These are phyloP conservation scores for Dendrocincla fuliginosa DNA, from an alignment of 2,797 vertebrate genomes.

Conservation along the genomic window DNA sequence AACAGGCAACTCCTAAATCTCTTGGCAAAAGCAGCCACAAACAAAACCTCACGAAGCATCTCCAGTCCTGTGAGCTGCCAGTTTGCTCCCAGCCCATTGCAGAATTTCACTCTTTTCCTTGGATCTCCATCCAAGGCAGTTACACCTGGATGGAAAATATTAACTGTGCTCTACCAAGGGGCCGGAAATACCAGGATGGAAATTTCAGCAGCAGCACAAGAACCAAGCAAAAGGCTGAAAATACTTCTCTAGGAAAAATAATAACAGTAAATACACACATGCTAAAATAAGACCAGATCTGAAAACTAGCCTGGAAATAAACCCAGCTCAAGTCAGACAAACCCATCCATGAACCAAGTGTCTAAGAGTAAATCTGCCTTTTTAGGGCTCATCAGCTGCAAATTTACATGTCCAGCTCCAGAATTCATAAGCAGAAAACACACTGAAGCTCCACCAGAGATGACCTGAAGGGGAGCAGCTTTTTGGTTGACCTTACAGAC, in stretches of 20 bases:
- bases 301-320: background rate
- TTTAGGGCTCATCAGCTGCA: background rate
- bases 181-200: background rate
- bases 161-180: background rate
- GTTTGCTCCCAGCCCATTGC: background rate
- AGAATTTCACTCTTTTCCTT: background rate
- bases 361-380: background rate
- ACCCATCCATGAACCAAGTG: background rate
- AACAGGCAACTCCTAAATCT: background rate
- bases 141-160: constrained; percentile 56
- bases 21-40: background rate
- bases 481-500: background rate
- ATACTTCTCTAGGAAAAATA: constrained; percentile 37
- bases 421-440: background rate
- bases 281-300: constrained; percentile 36
- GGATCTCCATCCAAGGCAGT: background rate
- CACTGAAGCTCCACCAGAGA: background rate
- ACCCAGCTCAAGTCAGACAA: background rate
- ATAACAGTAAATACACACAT: background rate
- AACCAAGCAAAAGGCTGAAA: constrained; percentile 47
- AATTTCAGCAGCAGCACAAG: background rate
- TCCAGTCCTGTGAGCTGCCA: background rate
- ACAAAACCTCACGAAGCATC: background rate
- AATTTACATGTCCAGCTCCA: background rate
- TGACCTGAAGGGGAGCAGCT: background rate